phyloP scores from a whole-genome alignment of 1,140 invertebrate species.

The Halesus radiatus region DNA sequence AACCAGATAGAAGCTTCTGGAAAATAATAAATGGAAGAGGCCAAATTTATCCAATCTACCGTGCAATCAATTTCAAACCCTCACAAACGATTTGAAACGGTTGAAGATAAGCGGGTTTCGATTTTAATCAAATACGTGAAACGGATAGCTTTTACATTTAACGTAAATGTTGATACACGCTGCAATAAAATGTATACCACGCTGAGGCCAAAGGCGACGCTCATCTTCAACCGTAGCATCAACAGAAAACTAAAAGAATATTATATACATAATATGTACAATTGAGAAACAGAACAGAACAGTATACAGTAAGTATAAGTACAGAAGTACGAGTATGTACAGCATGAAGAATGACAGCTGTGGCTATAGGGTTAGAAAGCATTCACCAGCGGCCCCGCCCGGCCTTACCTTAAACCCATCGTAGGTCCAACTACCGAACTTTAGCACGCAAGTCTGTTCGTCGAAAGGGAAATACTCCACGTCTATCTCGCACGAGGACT shows the following conservation, averaged over 20 bases:
- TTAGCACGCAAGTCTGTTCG: slow-evolving; percentile 89
- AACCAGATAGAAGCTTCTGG: slow-evolving; percentile 37
- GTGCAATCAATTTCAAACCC: slow-evolving; percentile 43
- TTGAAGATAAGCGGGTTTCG: slow-evolving; percentile 26
- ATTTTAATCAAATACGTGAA: not conserved
- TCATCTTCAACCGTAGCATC: slow-evolving; percentile 1
- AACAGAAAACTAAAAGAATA: slow-evolving; percentile 15
- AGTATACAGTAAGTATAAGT: slow-evolving; percentile 7
- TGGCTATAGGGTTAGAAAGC: slow-evolving; percentile 42
- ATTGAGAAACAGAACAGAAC: slow-evolving; percentile 27
- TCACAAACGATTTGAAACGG: slow-evolving; percentile 35
- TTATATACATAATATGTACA: slow-evolving; percentile 33
- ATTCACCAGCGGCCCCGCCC: slow-evolving; percentile 40
- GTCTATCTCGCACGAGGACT: slow-evolving; percentile 95
- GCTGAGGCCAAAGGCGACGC: not conserved
- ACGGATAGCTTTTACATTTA: not conserved
- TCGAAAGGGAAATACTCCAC: slow-evolving; percentile 98
- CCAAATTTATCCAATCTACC: slow-evolving; percentile 43
- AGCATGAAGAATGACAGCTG: slow-evolving; percentile 47
- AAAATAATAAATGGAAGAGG: slow-evolving; percentile 36
- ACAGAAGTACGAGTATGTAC: slow-evolving; percentile 41
- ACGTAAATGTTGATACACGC: not conserved
- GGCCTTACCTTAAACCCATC: slow-evolving; percentile 87
- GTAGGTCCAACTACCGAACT: slow-evolving; percentile 96
- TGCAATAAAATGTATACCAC: not conserved